These are phyloP conservation scores for Enchytraeus crypticus DNA, from an alignment of 2,888 invertebrate species.

Conservation along the genomic window DNA sequence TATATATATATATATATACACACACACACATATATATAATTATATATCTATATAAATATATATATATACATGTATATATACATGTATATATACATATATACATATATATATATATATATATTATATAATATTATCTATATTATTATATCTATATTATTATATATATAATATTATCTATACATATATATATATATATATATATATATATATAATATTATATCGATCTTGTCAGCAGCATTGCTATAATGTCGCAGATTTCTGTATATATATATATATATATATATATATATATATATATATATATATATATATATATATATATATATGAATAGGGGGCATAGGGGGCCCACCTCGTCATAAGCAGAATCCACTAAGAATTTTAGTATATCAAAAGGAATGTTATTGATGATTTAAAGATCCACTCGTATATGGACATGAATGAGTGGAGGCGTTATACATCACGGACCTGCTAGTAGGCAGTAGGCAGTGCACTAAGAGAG, in stretches of 20 bases:
- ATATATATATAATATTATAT: conserved; percentile 3
- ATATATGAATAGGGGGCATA: neutral
- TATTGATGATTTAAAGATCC: no score
- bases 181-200: conserved; percentile 13
- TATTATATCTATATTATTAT: neutral
- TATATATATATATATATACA: neutral
- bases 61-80: neutral
- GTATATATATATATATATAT: conserved; percentile 1
- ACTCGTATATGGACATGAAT: no score
- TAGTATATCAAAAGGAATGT: no score
- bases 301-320: neutral
- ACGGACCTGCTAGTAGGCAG: no score
- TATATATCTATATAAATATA: neutral
- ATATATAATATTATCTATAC: neutral
- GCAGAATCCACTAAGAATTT: no score
- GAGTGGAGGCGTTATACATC: no score
- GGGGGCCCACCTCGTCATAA: no score
- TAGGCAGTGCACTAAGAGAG: no score
- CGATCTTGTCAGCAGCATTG: neutral
- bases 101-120: neutral
- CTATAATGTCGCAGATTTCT: neutral
- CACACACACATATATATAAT: neutral
- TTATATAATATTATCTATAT: neutral
- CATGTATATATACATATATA: neutral
- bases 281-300: neutral